Evolutionary conservation across 2,113 vertebrate species (phyloP).

Genomic region (Brachypodius melanocephalos): DNA sequence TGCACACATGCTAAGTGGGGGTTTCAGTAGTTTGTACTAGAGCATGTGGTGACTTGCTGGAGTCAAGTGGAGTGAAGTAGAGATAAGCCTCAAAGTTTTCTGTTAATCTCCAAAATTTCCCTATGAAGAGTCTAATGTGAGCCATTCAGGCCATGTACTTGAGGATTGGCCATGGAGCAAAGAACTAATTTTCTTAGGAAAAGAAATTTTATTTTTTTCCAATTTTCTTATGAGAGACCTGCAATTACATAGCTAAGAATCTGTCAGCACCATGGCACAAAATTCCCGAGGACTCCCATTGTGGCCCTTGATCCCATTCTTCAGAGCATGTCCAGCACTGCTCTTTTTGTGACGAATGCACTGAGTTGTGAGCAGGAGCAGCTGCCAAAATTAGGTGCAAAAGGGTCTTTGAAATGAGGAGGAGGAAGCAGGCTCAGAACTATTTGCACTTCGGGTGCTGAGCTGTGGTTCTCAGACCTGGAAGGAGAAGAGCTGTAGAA

Average conservation of each 20-base stretch:
- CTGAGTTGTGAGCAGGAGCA: background rate
- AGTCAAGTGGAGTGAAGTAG: background rate
- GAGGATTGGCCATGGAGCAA: background rate
- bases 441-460: background rate
- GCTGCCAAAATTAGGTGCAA: background rate
- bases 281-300: background rate
- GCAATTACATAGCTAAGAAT: background rate
- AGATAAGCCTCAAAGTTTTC: background rate
- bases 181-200: background rate
- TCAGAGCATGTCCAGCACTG: too few relatives aligned
- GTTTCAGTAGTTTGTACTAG: slow-evolving; percentile 9
- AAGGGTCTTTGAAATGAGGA: background rate
- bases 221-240: background rate
- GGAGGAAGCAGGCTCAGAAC: background rate
- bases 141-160: background rate
- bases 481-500: background rate
- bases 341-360: background rate
- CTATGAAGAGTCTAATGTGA: background rate
- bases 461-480: background rate
- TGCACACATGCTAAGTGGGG: slow-evolving; percentile 22
- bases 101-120: background rate
- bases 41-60: background rate
- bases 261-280: background rate
- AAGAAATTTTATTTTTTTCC: background rate
- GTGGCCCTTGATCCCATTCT: background rate